Percentiles rank a stretch among this genome's conserved stretches.
Conservation (phyloP, 2,113 vertebrate genomes). For the Rhea americana region DNA sequence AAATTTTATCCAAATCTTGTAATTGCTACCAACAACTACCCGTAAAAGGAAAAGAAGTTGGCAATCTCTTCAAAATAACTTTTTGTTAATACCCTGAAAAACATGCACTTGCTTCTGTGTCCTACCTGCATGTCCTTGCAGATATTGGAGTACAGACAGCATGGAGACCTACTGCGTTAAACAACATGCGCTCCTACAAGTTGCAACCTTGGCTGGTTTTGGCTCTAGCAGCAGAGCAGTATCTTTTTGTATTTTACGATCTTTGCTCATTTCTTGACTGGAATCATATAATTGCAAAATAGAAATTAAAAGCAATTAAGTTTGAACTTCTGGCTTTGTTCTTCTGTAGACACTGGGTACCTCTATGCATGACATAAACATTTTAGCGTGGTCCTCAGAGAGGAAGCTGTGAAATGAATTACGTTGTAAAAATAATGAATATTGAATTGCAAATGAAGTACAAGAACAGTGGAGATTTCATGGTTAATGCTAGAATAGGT, state of each 20-base stretch:
- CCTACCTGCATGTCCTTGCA: not conserved
- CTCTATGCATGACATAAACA: rapidly evolving
- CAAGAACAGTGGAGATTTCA: not conserved
- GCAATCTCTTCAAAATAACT: not conserved
- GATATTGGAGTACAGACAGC: not conserved
- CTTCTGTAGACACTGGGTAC: not conserved
- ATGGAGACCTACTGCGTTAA: not conserved
- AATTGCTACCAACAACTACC: not conserved
- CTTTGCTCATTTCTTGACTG: not conserved
- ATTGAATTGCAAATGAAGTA: not conserved
- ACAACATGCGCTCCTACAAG: not conserved
- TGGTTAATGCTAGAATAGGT: not conserved
- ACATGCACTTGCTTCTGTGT: not conserved
- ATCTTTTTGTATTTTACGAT: not conserved
- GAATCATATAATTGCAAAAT: not conserved
- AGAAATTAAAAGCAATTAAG: not conserved
- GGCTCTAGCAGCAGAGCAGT: not conserved
- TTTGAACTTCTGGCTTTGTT: not conserved
- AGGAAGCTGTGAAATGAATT: not conserved
- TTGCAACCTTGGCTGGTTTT: not conserved
- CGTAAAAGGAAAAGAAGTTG: not conserved
- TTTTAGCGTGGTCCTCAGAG: not conserved
- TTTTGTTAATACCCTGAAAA: not conserved
- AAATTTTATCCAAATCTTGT: not conserved
- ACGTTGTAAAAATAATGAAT: not conserved